Base-by-base conservation (phyloP, 2,888 invertebrate species). In the Diarsia rubi region DNA sequence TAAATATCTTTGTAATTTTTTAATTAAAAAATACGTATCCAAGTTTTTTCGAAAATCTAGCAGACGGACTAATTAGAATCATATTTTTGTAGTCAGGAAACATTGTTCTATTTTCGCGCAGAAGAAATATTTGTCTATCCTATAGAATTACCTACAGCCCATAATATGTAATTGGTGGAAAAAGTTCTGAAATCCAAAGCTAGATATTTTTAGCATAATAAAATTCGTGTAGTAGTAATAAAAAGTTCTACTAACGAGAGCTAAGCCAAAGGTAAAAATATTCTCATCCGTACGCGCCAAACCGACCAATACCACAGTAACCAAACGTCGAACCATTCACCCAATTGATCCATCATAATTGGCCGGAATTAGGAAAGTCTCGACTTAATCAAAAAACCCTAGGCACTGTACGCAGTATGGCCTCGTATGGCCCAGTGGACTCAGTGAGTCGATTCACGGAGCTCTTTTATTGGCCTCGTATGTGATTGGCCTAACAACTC, bases 401-500 rank as follows among this genome's bases (percentile, higher is more conserved):
- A 57, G 68, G 45, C 64, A 74, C 63, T 21, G 45, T 60, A 64
- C 52, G 16, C 64, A 45, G 24, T 62, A 54, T 49, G 71, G 66
- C 65, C 70, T 64, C 67, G 27, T 73, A 47, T 45, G 71, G 66
- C 67, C 73, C 66, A 71, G 37, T 74, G 63, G 70, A 70, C 68
- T 84, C 69, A 73, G 68, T 14, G 45, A 86, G 85, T 86, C 86
- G 37, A 74, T 86, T 57, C 86, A 84, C 85, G 84, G n/a, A 80
- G 54, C 54, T 68, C 47, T 86, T 86, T 86, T 86, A 86, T 84
- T 75, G 78, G 57, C 62, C 24, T 59, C 66, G 75, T 71, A 75
- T 86, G 86, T 84, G 86, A 86, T 84, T 86, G 86, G 84, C 77
- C 62, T 84, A 69, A 73, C 78, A 80, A 86, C 60, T 68, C 21